Evolutionary conservation across 2,797 vertebrate species (phyloP).

Genomic region (Otolemur crassicaudatus): DNA sequence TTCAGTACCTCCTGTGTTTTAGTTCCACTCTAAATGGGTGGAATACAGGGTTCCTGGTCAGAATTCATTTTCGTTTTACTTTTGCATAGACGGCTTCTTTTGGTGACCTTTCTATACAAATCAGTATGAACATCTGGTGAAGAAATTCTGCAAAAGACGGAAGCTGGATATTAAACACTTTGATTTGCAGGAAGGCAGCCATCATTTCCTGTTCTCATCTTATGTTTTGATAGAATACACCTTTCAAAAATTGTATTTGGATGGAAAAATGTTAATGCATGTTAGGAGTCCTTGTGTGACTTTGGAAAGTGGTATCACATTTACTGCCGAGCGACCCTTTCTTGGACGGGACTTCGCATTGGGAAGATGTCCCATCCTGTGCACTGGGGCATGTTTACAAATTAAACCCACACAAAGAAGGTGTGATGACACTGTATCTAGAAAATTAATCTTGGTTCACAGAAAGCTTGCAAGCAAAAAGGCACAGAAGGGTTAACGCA

Average conservation of each 20-base stretch:
- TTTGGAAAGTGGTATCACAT: slow-evolving; percentile 18
- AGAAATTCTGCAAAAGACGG: background rate
- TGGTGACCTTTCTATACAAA: background rate
- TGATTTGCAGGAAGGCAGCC: slow-evolving; percentile 25
- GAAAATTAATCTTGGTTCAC: slow-evolving; percentile 69
- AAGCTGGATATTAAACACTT: slow-evolving; percentile 25
- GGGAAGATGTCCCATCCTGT: slow-evolving; percentile 1
- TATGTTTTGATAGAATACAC: slow-evolving; percentile 20
- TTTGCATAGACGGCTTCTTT: rapidly evolving
- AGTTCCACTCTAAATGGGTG: rapidly evolving
- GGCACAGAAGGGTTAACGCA: slow-evolving; percentile 88
- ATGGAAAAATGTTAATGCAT: background rate
- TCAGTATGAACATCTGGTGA: background rate
- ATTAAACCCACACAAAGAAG: slow-evolving; percentile 67
- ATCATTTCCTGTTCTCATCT: slow-evolving; percentile 16
- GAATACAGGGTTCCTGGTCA: rapidly evolving
- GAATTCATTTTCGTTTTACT: background rate
- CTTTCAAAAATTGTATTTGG: slow-evolving; percentile 56
- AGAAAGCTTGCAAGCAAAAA: slow-evolving; percentile 60
- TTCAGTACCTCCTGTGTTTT: rapidly evolving
- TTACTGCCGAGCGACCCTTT: slow-evolving; percentile 48
- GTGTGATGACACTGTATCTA: slow-evolving; percentile 51
- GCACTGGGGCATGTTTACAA: background rate
- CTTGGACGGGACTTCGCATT: slow-evolving; percentile 38
- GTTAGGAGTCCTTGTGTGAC: background rate